These are phyloP conservation scores for Polypterus senegalus DNA, from an alignment of 2,113 vertebrate genomes.

Conservation along the genomic window DNA sequence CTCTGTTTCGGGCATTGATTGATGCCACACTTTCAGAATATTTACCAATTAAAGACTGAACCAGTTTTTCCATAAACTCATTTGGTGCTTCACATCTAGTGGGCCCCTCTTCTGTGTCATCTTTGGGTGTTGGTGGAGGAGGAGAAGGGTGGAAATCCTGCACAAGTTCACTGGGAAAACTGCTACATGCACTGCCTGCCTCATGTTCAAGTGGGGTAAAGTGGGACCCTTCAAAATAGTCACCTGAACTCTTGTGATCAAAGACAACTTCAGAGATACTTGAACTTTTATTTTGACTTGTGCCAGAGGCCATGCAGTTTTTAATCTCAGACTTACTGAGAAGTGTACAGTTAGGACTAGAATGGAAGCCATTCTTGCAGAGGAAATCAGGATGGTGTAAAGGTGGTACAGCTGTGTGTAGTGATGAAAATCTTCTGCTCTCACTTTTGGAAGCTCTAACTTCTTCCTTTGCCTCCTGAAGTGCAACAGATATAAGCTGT, in stretches of 20 bases:
- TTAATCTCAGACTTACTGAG: background rate
- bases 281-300: background rate
- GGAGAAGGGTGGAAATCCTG: constrained; percentile 50
- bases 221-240: constrained; percentile 56
- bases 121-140: constrained; percentile 50
- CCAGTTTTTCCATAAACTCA: constrained; percentile 38
- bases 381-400: too few species aligned
- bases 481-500: background rate
- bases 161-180: constrained; percentile 47
- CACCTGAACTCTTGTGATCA: constrained; percentile 37
- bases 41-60: constrained; percentile 37
- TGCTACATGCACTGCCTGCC: constrained; percentile 35
- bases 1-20: background rate
- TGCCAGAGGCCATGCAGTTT: background rate
- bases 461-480: constrained; percentile 2
- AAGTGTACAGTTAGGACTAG: too few species aligned
- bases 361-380: too few species aligned
- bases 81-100: constrained; percentile 1
- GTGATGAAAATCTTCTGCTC: background rate
- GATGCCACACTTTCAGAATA: constrained; percentile 2
- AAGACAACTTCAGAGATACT: constrained; percentile 22
- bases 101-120: constrained; percentile 11
- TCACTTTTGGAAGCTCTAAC: background rate
- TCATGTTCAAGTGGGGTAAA: constrained; percentile 46
- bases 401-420: background rate